Base-by-base conservation (phyloP, 2,113 vertebrate genomes). In the Pangasianodon hypophthalmus region DNA sequence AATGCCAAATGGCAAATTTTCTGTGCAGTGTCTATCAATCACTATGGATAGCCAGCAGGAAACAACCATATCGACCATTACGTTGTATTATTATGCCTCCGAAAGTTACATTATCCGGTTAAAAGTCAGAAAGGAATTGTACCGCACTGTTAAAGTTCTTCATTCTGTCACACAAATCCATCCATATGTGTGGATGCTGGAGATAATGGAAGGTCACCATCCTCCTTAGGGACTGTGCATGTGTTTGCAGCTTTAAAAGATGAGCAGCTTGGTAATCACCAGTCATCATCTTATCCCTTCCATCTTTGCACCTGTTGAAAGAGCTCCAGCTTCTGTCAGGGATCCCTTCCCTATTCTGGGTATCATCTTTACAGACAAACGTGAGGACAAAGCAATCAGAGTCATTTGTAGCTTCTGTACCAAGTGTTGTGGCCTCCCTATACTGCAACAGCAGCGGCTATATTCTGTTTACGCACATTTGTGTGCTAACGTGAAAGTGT, bases 221-320 rank as follows among this genome's bases (percentile, higher is more conserved):
- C 21, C 4, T 54, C 52, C 88, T 58, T 19, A 14, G 4, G 58
- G 46, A 64, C n/a, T 24, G 41, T 88, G 13, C 19, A 4, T 44
- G 37, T 75, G 37, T 21, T 44, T 46, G 16, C n/a, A 56, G 52
- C 21, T 56, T 56, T 83, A 24, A 83, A 58, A 13, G 16, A 56
- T 82, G 32, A 84, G 37, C 69, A 56, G 69, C 81, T 85, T 85
- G 44, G 75, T 82, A 54, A 54, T 81, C 73, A 8, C 52, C 75
- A 77, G 54, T 56, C 44, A 32, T 73, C 54, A 60, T 37, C 56
- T 62, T 60, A 85, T 26, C 44, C 50, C 10, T 62, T 16, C 50
- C 56, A 16, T 84, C 64, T 87, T 32, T 64, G n/a, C 85, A 87
- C 41, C 88, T 88, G 91, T 71, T 46, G 46, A 90, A 9, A 82